These are phyloP conservation scores for Rhipidura dahli DNA, from an alignment of 2,113 vertebrate species.

Conservation along the genomic window DNA sequence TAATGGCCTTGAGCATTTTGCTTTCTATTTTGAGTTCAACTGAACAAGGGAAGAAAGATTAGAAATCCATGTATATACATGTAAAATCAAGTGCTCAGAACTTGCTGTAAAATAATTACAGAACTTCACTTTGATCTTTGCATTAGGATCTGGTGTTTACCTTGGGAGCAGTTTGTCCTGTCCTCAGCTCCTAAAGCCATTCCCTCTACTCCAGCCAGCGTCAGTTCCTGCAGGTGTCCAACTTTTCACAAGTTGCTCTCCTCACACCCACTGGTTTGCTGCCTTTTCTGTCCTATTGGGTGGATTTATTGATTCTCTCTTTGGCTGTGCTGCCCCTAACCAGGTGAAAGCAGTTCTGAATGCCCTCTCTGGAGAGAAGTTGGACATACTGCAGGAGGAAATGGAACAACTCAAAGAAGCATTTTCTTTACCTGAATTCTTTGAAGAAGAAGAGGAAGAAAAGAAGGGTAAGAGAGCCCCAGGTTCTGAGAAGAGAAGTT, in stretches of 20 bases:
- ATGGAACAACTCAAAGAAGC: slow-evolving; percentile 84
- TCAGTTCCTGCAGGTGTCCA: neutral
- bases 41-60: neutral
- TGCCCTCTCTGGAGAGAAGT: slow-evolving; percentile 83
- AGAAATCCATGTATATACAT: neutral
- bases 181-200: neutral
- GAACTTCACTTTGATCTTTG: neutral
- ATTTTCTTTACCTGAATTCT: slow-evolving; percentile 91
- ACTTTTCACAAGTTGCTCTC: neutral
- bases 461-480: slow-evolving; percentile 72
- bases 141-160: neutral
- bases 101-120: neutral
- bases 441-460: slow-evolving; percentile 91
- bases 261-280: neutral
- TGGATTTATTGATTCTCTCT: slow-evolving; percentile 1
- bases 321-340: neutral
- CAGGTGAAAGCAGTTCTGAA: slow-evolving; percentile 88
- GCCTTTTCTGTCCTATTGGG: neutral
- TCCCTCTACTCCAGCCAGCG: neutral
- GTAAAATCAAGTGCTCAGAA: slow-evolving; percentile 3
- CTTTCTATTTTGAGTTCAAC: slow-evolving; percentile 37
- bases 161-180: neutral
- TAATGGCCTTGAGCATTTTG: slow-evolving; percentile 67
- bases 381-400: slow-evolving; percentile 76
- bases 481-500: neutral